These are phyloP conservation scores for Drosophila bifasciata DNA, from an alignment of 1,140 invertebrate genomes.

Conservation along the genomic window DNA sequence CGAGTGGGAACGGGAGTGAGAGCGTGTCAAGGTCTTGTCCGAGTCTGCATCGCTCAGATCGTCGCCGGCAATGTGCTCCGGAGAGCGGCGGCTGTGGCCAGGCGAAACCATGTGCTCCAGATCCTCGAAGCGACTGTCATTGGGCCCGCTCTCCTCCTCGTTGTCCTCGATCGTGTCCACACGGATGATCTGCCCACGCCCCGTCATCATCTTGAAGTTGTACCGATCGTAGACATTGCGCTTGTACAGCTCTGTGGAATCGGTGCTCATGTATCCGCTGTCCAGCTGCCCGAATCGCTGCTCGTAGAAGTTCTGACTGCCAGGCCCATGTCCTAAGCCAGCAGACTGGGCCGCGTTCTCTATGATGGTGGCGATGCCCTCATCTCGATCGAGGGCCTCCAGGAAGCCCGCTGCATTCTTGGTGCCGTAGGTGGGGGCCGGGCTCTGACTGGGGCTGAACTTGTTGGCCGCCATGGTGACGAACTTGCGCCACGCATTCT, in stretches of 20 bases:
- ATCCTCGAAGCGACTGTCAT: constrained; percentile 73
- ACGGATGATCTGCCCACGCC: constrained; percentile 70
- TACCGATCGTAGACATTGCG: constrained; percentile 81
- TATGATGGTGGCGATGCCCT: constrained; percentile 81
- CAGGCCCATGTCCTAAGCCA: constrained; percentile 31
- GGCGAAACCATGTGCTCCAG: constrained; percentile 79
- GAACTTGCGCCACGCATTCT: constrained; percentile 84
- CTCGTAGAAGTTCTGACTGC: constrained; percentile 75
- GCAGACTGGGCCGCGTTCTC: constrained; percentile 59
- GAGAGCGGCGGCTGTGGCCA: constrained; percentile 23
- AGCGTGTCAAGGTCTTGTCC: constrained; percentile 72
- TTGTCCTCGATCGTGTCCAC: constrained; percentile 82
- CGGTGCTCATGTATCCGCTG: constrained; percentile 91
- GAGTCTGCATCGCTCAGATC: constrained; percentile 75
- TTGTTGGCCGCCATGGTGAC: constrained; percentile 82
- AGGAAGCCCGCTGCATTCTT: constrained; percentile 60
- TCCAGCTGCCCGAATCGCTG: constrained; percentile 84
- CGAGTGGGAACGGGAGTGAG: constrained; percentile 54
- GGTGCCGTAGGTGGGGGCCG: constrained; percentile 69
- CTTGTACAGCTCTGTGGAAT: constrained; percentile 86
- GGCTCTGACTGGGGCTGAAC: constrained; percentile 80
- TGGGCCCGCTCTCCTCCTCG: constrained; percentile 65
- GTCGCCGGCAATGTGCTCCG: constrained; percentile 33
- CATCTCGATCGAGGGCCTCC: constrained; percentile 68
- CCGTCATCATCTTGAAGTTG: constrained; percentile 76